A percentile compares a stretch with the other conserved stretches of the same genome.
Evolutionary conservation across 1,140 invertebrate species (phyloP).

Genomic region (Pachypsylla venusta): DNA sequence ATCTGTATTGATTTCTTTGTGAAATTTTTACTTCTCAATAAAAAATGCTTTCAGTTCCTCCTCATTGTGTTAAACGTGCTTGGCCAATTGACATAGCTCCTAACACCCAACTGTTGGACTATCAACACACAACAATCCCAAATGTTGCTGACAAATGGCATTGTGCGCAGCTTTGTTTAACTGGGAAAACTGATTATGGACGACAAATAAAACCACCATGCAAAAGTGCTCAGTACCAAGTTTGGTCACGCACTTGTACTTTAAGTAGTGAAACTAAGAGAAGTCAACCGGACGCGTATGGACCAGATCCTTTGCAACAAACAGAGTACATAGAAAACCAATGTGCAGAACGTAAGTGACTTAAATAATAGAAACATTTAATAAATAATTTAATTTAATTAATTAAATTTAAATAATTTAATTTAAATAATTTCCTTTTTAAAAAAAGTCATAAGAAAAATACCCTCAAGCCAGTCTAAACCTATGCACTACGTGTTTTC

Average conservation of each 20-base stretch:
- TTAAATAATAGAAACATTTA: conserved; percentile 2
- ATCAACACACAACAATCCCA: conserved; percentile 27
- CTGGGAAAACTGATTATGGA: conserved; percentile 20
- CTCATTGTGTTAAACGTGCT: conserved; percentile 23
- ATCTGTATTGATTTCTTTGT: too few species aligned
- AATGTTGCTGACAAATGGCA: conserved; percentile 27
- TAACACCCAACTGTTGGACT: conserved; percentile 32
- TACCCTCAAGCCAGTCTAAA: too few species aligned
- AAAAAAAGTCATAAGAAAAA: too few species aligned
- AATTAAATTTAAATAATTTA: too few species aligned
- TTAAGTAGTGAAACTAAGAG: conserved; percentile 35
- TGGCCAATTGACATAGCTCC: conserved; percentile 33
- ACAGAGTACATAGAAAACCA: conserved; percentile 38
- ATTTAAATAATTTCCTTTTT: too few species aligned
- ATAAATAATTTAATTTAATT: too few species aligned
- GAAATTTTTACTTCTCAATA: too few species aligned
- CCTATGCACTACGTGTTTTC: too few species aligned
- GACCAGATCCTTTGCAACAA: conserved; percentile 21
- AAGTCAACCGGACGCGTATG: conserved; percentile 36
- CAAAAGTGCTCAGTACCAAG: conserved; percentile 28
- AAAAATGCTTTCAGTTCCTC: conserved; percentile 24
- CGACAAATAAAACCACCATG: conserved; percentile 25
- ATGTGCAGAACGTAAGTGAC: conserved; percentile 25
- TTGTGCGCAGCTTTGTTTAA: conserved; percentile 32
- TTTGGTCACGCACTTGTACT: conserved; percentile 27